Evolutionary conservation across 2,113 vertebrate species (phyloP).

Genomic region (Oreochromis tanganicae): DNA sequence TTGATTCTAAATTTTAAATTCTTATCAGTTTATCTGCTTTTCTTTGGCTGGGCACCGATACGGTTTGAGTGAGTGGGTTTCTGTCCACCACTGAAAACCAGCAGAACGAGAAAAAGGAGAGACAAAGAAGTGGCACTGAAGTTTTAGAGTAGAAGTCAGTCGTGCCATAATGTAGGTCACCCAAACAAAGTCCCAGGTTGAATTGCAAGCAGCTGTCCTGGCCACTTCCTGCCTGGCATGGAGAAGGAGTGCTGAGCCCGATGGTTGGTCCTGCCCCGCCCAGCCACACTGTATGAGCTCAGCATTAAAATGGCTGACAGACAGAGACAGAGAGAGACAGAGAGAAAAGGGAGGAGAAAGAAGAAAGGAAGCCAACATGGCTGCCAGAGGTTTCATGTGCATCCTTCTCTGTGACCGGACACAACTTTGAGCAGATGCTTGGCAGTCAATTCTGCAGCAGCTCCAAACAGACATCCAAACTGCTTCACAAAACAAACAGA

Average conservation of each 20-base stretch:
- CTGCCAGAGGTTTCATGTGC: slow-evolving; percentile 5
- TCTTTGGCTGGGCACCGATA: neutral
- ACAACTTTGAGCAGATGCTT: slow-evolving; percentile 1
- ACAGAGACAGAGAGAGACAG: neutral
- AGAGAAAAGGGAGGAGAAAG: neutral
- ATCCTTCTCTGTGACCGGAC: neutral
- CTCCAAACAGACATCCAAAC: neutral
- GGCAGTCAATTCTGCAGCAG: neutral
- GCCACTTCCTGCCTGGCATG: slow-evolving; percentile 65
- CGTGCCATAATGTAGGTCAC: slow-evolving; percentile 62
- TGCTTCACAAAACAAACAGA: neutral
- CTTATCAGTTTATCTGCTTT: neutral
- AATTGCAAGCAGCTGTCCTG: slow-evolving; percentile 67
- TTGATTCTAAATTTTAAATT: neutral
- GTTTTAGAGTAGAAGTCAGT: slow-evolving; percentile 22
- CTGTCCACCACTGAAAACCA: neutral
- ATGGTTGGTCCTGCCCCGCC: slow-evolving; percentile 27
- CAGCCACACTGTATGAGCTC: slow-evolving; percentile 16
- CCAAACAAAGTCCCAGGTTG: slow-evolving; percentile 59
- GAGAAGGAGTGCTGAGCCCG: slow-evolving; percentile 38
- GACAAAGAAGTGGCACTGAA: neutral
- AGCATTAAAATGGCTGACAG: slow-evolving; percentile 49
- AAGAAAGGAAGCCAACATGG: neutral
- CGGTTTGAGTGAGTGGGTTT: neutral
- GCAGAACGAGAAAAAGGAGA: neutral